A percentile compares a stretch with the other conserved stretches of the same genome.
phyloP scores from a whole-genome alignment of 2,797 vertebrate species.

The Cuculus canorus region DNA sequence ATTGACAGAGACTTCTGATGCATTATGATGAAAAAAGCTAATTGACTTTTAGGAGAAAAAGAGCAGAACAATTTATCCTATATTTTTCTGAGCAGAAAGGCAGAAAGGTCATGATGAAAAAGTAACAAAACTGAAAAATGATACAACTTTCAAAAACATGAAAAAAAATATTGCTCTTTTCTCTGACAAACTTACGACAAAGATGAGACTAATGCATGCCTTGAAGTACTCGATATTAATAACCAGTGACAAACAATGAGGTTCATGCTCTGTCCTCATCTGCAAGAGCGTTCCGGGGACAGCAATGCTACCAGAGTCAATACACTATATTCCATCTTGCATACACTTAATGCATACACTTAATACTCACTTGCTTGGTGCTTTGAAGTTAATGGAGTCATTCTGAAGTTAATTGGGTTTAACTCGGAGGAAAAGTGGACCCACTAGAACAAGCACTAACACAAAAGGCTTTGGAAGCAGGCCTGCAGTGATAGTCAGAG shows the following conservation, averaged over 20 bases:
- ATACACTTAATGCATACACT: not conserved
- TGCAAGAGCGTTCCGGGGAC: not conserved
- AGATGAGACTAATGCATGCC: not conserved
- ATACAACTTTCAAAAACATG: not conserved
- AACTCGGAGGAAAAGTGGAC: constrained; percentile 29
- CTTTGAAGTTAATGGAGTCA: constrained; percentile 41
- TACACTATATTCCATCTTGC: not conserved
- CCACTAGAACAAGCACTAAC: not conserved
- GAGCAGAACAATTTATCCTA: constrained; percentile 43
- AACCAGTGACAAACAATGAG: not conserved
- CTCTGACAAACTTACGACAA: not conserved
- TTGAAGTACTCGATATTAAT: not conserved
- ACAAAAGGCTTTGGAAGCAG: constrained; percentile 17
- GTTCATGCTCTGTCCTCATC: not conserved
- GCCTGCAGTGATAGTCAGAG: not conserved
- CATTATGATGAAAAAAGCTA: not conserved
- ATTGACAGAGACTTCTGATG: constrained; percentile 39
- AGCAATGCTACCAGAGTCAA: rapidly evolving
- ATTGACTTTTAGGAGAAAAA: constrained; percentile 57
- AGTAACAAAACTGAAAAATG: constrained; percentile 37
- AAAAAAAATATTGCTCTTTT: not conserved
- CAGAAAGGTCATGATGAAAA: constrained; percentile 46
- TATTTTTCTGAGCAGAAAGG: constrained; percentile 38
- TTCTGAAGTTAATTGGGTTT: constrained; percentile 48
- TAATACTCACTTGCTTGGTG: not conserved